These are phyloP conservation scores for Hirudo medicinalis DNA, from an alignment of 1,140 invertebrate genomes.

Conservation along the genomic window DNA sequence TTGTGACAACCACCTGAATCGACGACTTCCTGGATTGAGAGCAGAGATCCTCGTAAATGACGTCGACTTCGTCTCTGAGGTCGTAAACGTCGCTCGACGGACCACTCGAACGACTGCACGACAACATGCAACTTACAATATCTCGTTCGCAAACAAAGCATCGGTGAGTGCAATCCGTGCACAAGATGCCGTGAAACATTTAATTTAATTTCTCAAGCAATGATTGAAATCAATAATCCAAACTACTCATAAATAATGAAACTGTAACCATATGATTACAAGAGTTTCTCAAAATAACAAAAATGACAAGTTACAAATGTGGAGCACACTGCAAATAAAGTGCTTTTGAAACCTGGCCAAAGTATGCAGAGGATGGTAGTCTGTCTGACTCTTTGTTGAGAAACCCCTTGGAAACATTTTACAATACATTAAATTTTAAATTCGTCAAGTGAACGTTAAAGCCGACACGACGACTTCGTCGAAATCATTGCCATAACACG, in stretches of 20 bases:
- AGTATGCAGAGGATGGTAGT: slow-evolving; percentile 14
- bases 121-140: not conserved
- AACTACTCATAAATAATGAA: not conserved
- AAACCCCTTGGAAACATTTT: slow-evolving; percentile 5
- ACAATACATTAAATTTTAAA: no score
- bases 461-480: no score
- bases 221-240: not conserved
- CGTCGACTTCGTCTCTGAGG: slow-evolving; percentile 58
- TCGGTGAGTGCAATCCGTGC: no score
- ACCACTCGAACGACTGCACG: slow-evolving; percentile 11
- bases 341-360: not conserved
- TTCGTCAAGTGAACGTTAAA: no score
- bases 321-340: no score
- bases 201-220: not conserved
- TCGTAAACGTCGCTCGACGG: slow-evolving; percentile 71
- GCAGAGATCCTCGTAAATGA: slow-evolving; percentile 43
- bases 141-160: not conserved
- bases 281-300: not conserved
- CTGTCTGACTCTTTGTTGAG: slow-evolving; percentile 14
- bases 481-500: no score
- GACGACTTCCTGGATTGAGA: slow-evolving; percentile 21
- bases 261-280: not conserved
- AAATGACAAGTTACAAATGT: not conserved
- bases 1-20: slow-evolving; percentile 4
- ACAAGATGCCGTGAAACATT: not conserved